phyloP scores from a whole-genome alignment of 2,888 invertebrate species.

The Prosapia bicincta region DNA sequence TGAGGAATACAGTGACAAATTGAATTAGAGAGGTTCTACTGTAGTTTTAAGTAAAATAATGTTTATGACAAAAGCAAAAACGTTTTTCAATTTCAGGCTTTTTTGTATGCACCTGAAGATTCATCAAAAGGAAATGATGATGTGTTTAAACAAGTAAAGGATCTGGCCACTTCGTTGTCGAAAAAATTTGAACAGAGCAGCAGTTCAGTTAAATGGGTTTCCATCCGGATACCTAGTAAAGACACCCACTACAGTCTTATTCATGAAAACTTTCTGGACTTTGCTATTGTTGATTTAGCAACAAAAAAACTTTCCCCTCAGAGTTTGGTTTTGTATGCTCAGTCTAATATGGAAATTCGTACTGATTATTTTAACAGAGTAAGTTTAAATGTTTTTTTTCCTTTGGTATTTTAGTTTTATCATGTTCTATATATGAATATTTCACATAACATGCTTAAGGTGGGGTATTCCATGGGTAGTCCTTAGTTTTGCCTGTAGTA shows the following conservation, averaged over 20 bases:
- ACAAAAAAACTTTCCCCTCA: slow-evolving; percentile 68
- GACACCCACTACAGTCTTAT: slow-evolving; percentile 31
- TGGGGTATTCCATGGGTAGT: too few species aligned
- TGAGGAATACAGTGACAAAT: too few species aligned
- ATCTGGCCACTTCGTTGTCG: slow-evolving; percentile 57
- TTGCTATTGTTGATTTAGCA: slow-evolving; percentile 65
- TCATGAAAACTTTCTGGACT: slow-evolving; percentile 43
- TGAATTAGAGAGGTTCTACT: too few species aligned
- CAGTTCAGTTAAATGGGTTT: slow-evolving; percentile 65
- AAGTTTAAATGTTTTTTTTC: too few species aligned
- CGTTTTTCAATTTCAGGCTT: slow-evolving; percentile 49
- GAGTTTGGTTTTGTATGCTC: slow-evolving; percentile 65
- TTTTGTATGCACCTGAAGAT: slow-evolving; percentile 61
- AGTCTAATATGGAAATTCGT: slow-evolving; percentile 65
- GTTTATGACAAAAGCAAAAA: too few species aligned
- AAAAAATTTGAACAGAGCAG: slow-evolving; percentile 66
- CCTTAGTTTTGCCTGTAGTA: too few species aligned
- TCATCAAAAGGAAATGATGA: slow-evolving; percentile 62
- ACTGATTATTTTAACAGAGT: slow-evolving; percentile 88
- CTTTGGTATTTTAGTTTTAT: too few species aligned
- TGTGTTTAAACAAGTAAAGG: slow-evolving; percentile 60
- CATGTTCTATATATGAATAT: too few species aligned
- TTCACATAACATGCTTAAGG: too few species aligned
- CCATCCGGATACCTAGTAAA: slow-evolving; percentile 55
- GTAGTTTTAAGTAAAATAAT: too few species aligned